Evolutionary conservation across 2,888 invertebrate genomes (phyloP), one percentile per base, ranked within the genome.

Genomic region (Micropterix aruncella): DNA sequence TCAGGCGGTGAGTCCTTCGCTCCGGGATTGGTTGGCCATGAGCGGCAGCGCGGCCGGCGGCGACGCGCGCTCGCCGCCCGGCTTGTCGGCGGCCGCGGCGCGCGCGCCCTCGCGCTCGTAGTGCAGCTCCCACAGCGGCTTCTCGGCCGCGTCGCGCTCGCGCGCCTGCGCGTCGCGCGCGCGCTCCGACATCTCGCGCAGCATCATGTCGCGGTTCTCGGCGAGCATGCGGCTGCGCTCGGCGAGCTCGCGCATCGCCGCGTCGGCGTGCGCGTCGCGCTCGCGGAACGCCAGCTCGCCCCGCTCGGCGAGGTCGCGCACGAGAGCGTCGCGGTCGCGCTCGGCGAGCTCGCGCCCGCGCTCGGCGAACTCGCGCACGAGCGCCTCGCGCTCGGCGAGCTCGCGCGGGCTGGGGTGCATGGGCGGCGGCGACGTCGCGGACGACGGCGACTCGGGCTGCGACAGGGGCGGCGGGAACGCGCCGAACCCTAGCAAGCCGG

Each of bases 401-500:
- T 55, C 9, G 49, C 57, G 40, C 44, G 44, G 40, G 37, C 46
- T 44, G 46, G 49, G 51, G 19, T 46, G 44, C 55, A 52, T 52
- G 51, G 9, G 19, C 14, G 69, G 67, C 16, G 68, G 69, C 50
- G 70, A 54, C 52, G 70, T 69, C 37, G 70, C 57, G 0, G 70
- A 70, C 36, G 77, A 75, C 4, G 73, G 66, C 37, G 77, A 75
- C 5, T 71, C 74, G 15, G 74, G 67, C 42, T 75, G 68, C 1
- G 56, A 64, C 16, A 74, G 73, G 3, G 50, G 50, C 36, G 63
- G 67, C 9, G 73, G 63, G 55, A 81, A 80, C 44, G 83, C 81
- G 4, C 84, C 80, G 61, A 86, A 84, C n/a, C 84, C 83, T 48
- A 87, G 71, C 15, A 85, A 66, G 16, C 83, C 82, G 39, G 83